Conservation (phyloP, 2,888 invertebrate genomes). For the Mythimna pallens region DNA sequence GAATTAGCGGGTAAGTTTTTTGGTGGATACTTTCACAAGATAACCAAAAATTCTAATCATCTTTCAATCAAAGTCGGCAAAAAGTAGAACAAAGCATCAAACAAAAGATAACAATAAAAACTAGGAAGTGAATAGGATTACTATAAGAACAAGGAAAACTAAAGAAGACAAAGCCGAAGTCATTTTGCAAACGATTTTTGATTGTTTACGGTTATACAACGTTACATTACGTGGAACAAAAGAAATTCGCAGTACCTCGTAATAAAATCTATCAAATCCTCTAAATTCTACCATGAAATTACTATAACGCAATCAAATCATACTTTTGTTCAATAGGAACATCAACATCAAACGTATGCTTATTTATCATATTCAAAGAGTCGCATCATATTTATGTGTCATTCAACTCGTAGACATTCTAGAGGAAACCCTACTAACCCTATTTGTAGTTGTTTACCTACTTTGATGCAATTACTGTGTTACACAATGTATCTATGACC, state of each 20-base stretch:
- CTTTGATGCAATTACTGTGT: slow-evolving; percentile 59
- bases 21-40: slow-evolving; percentile 26
- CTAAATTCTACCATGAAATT: slow-evolving; percentile 16
- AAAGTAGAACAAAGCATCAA: slow-evolving; percentile 25
- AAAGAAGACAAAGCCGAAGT: slow-evolving; percentile 25
- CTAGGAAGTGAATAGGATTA: slow-evolving; percentile 35
- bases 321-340: slow-evolving; percentile 26
- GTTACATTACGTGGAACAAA: slow-evolving; percentile 11
- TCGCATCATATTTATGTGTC: slow-evolving; percentile 55
- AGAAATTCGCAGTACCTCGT: slow-evolving; percentile 19
- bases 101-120: slow-evolving; percentile 28
- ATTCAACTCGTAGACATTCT: slow-evolving; percentile 65
- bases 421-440: slow-evolving; percentile 69
- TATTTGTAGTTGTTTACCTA: slow-evolving; percentile 65
- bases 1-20: slow-evolving; percentile 24
- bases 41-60: slow-evolving; percentile 11
- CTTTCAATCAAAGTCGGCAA: slow-evolving; percentile 9
- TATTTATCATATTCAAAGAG: slow-evolving; percentile 38
- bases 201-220: slow-evolving; percentile 22
- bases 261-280: slow-evolving; percentile 13
- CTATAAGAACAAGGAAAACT: slow-evolving; percentile 38
- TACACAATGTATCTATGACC: slow-evolving; percentile 54
- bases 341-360: slow-evolving; percentile 13
- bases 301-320: slow-evolving; percentile 15
- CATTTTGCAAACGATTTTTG: slow-evolving; percentile 17